Conservation (phyloP, 2,888 invertebrate genomes). For the Troides oblongomaculatus region DNA sequence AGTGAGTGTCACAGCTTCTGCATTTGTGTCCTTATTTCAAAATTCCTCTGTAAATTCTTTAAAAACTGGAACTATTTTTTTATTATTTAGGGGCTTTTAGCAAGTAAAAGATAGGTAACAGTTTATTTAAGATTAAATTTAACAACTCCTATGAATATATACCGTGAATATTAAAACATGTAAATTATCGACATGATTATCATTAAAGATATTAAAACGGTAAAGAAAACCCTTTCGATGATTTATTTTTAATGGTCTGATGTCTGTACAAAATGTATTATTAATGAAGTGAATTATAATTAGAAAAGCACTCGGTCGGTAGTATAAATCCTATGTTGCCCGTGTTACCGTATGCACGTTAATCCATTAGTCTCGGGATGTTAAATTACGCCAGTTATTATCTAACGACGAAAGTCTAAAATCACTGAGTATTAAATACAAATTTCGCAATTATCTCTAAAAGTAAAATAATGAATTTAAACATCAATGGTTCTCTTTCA, state of each 20-base stretch:
- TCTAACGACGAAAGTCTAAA: slow-evolving; percentile 11
- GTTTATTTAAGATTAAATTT: no score
- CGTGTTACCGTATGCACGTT: slow-evolving; percentile 12
- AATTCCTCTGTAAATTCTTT: no score
- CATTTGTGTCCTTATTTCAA: no score
- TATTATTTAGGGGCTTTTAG: no score
- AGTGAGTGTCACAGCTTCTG: no score
- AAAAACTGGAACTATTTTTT: no score
- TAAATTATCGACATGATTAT: no score
- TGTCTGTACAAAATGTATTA: neutral
- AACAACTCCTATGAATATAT: no score
- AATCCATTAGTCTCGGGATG: slow-evolving; percentile 19
- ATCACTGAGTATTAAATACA: neutral
- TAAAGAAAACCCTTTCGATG: neutral
- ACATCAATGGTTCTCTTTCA: neutral
- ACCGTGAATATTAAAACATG: no score
- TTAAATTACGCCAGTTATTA: slow-evolving; percentile 16
- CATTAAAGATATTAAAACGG: no score
- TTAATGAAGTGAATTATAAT: slow-evolving; percentile 15
- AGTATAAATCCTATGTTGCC: slow-evolving; percentile 6
- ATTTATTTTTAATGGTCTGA: neutral
- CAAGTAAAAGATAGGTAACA: no score
- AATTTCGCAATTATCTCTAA: neutral
- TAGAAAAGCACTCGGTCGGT: slow-evolving; percentile 10
- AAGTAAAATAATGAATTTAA: neutral